Base-by-base conservation (phyloP, 2,113 vertebrate genomes). In the Odobenus rosmarus region DNA sequence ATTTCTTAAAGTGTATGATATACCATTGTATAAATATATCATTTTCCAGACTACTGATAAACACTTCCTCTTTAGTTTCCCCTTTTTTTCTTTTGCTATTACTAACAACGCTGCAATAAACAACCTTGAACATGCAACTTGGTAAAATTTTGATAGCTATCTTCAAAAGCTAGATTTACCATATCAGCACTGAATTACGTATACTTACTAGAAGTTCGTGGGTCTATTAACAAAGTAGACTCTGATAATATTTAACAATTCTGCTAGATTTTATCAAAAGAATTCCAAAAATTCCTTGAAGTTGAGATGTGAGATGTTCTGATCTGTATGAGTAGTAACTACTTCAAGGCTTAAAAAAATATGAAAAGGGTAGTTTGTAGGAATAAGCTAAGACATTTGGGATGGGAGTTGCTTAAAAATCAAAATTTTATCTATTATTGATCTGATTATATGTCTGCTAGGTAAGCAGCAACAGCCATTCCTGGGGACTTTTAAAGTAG, bases 151-250 rank as follows among this genome's bases (percentile, higher is more conserved):
- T 77, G 33, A 77, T 39, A 94, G 33, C 24, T 88, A 49, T 79
- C 92, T 86, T 86, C 26, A 74, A 91, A 90, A 93, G 64, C 51
- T 80, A 10, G 21, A 57, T 64, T 96, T 85, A 55, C 62, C 31
- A 72, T 1, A 42, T 49, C 72, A 96, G 26, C 53, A 67, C 0
- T 79, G 21, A 83, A 83, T 83, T 96, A 88, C 59, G 85, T 9
- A 33, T 53, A 81, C 28, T 61, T 49, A 67, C 33, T 11, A 94
- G 5, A 93, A 95, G 21, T 80, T 62, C 24, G 57, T 62, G 42
- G 49, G 5, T 74, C n/a, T 92, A 4, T 81, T 82, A 61, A 33
- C 28, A 90, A 88, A 77, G 62, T 33, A 96, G 55, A 77, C 62
- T 89, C 26, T 84, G 77, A 61, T 28, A 84, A 36, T 46, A 36